Evolutionary conservation across 2,888 invertebrate species (phyloP).

Genomic region (Pristionchus arcanus): DNA sequence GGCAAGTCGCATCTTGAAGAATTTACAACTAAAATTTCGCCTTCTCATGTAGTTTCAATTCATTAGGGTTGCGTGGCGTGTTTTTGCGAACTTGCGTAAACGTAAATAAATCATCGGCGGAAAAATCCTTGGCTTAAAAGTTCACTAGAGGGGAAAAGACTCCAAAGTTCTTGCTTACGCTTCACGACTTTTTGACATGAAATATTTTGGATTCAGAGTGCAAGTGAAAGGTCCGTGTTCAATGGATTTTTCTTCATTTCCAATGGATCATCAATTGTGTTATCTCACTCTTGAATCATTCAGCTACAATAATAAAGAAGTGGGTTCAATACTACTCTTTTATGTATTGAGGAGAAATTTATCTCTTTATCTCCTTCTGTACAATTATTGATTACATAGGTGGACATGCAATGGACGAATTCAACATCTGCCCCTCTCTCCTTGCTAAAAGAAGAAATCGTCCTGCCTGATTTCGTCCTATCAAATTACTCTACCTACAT

Average conservation of each 20-base stretch:
- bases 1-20: neutral
- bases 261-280: constrained; percentile 77
- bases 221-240: constrained; percentile 74
- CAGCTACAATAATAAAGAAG: constrained; percentile 74
- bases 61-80: neutral
- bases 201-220: constrained; percentile 58
- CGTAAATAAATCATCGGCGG: too few relatives aligned
- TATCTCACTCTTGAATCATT: constrained; percentile 77
- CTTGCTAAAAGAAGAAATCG: constrained; percentile 75
- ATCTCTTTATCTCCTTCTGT: neutral
- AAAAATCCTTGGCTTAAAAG: too few relatives aligned
- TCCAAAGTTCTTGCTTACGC: neutral
- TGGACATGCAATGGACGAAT: constrained; percentile 77
- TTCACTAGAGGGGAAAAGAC: neutral
- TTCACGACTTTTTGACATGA: neutral
- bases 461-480: constrained; percentile 76
- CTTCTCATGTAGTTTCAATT: neutral
- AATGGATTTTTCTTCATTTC: constrained; percentile 75
- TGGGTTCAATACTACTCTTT: neutral
- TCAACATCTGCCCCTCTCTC: constrained; percentile 69
- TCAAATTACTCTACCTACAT: constrained; percentile 73
- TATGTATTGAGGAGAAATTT: neutral
- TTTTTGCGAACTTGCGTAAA: too few relatives aligned
- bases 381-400: constrained; percentile 60
- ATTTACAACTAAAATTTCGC: neutral